A percentile compares a stretch with the other conserved stretches of the same genome.
These are phyloP conservation scores for Temnothorax rugatulus DNA, from an alignment of 2,888 invertebrate species.

Conservation along the genomic window DNA sequence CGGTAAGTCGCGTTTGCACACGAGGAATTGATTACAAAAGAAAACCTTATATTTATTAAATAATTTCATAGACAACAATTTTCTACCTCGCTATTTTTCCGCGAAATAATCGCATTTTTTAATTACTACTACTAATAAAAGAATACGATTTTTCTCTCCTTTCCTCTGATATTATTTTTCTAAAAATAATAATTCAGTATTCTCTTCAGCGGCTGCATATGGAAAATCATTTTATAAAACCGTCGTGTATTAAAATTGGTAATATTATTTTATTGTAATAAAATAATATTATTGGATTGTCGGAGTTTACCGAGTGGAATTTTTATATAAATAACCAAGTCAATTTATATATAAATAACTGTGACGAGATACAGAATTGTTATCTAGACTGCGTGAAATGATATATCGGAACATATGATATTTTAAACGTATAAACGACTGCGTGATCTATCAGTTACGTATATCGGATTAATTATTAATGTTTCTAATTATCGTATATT, in stretches of 20 bases:
- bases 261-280: background rate
- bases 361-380: background rate
- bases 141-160: background rate
- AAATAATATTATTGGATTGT: conserved; percentile 16
- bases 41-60: background rate
- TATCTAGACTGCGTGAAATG: background rate
- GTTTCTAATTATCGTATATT: conserved; percentile 8
- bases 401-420: background rate
- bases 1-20: conserved; percentile 20
- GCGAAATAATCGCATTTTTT: background rate
- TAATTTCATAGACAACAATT: conserved; percentile 18
- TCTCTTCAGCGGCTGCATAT: background rate
- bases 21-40: conserved; percentile 5
- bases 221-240: conserved; percentile 15
- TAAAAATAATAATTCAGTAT: conserved; percentile 27
- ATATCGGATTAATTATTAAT: conserved; percentile 25
- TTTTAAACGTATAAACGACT: conserved; percentile 7
- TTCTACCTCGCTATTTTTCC: background rate
- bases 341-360: background rate
- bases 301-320: background rate
- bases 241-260: background rate
- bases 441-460: background rate
- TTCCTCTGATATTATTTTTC: background rate
- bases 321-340: background rate
- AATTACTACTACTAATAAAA: background rate